phyloP scores from a whole-genome alignment of 2,888 invertebrate species.

The Epinotia bilunana region DNA sequence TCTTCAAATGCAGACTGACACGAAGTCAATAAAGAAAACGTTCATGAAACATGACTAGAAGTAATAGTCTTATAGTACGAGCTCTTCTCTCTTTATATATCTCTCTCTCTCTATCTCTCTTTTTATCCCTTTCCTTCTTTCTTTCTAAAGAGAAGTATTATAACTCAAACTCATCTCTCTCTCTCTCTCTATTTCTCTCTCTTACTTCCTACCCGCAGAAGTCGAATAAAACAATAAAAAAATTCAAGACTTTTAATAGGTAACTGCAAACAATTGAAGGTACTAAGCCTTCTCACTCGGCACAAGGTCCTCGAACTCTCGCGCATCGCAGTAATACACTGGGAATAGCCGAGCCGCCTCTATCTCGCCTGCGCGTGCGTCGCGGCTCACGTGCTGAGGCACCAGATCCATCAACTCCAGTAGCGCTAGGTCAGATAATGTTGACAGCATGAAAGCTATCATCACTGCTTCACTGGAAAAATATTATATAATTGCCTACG shows the following conservation, averaged over 20 bases:
- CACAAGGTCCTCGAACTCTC: constrained; percentile 69
- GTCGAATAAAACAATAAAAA: background rate
- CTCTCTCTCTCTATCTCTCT: no score
- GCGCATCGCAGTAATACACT: constrained; percentile 66
- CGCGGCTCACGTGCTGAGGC: constrained; percentile 71
- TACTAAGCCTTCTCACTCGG: background rate
- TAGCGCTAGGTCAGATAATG: constrained; percentile 63
- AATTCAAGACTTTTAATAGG: background rate
- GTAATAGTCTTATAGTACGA: no score
- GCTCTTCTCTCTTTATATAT: no score
- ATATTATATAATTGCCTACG: background rate
- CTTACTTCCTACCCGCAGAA: no score
- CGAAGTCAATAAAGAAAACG: no score
- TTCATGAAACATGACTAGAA: no score
- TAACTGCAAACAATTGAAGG: background rate
- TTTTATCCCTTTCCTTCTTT: no score
- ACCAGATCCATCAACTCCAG: constrained; percentile 68
- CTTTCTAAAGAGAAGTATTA: no score
- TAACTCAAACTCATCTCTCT: no score
- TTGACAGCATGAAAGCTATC: constrained; percentile 71
- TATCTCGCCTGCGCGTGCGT: constrained; percentile 61
- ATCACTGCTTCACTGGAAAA: constrained; percentile 63
- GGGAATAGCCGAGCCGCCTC: constrained; percentile 71
- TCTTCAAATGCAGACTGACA: no score
- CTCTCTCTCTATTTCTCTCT: no score